Conservation (phyloP, 2,797 vertebrate genomes). For the Lepus townsendii region DNA sequence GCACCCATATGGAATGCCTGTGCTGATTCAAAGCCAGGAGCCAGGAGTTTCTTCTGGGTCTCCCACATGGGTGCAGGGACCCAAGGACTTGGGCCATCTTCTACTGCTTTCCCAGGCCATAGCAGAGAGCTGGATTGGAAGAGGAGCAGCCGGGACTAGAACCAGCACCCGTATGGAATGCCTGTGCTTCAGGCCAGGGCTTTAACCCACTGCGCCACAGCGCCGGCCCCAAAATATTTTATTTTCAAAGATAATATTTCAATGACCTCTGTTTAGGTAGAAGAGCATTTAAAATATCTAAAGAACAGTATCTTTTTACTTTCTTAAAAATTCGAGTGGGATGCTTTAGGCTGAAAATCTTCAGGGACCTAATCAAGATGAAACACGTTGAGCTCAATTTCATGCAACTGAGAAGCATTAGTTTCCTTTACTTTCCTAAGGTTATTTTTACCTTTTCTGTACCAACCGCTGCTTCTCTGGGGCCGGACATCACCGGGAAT, state of each 20-base stretch:
- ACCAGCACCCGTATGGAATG: too few species aligned
- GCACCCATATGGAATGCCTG: too few species aligned
- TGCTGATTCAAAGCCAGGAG: too few species aligned
- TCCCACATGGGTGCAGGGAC: too few species aligned
- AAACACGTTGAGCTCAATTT: neutral
- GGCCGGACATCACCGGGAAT: neutral
- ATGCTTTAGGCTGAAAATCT: constrained; percentile 36
- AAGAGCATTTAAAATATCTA: constrained; percentile 55
- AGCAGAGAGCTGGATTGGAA: too few species aligned
- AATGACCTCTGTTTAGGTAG: neutral
- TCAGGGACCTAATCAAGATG: constrained; percentile 33
- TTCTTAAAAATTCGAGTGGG: neutral
- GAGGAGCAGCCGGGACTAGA: too few species aligned
- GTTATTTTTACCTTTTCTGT: constrained; percentile 16
- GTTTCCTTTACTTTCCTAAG: neutral
- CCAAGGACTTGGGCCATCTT: too few species aligned
- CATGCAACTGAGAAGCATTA: neutral
- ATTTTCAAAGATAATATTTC: constrained; percentile 46
- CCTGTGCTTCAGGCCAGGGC: too few species aligned
- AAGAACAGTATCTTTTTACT: neutral
- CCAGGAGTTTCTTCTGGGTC: too few species aligned
- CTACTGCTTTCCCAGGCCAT: too few species aligned
- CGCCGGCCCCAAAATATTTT: neutral
- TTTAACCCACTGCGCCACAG: too few species aligned
- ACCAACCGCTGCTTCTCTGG: neutral